phyloP scores from a whole-genome alignment of 2,888 invertebrate genomes.

The Plebejus anna region DNA sequence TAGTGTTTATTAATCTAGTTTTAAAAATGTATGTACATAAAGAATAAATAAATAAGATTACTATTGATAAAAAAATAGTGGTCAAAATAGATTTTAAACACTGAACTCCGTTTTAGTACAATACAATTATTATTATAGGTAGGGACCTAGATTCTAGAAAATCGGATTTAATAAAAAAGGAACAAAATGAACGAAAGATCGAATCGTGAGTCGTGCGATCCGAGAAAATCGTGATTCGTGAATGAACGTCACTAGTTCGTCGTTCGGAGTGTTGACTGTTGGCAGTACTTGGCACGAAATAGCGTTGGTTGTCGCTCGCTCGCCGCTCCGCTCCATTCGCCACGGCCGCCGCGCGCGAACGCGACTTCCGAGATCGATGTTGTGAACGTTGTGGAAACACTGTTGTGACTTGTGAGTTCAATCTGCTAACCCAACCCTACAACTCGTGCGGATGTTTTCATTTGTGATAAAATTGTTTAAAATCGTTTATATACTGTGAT shows the following conservation, averaged over 20 bases:
- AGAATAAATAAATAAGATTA: too few species aligned
- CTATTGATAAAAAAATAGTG: too few species aligned
- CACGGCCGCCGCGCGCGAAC: conserved; percentile 46
- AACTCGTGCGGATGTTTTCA: conserved; percentile 59
- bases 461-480: conserved; percentile 42
- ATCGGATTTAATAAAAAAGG: background rate
- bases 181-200: conserved; percentile 32
- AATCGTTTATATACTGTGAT: conserved; percentile 42
- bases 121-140: too few species aligned
- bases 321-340: conserved; percentile 45
- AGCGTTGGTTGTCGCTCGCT: conserved; percentile 30
- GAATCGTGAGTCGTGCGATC: conserved; percentile 36
- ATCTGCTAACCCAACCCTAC: conserved; percentile 51
- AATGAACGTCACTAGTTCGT: conserved; percentile 39
- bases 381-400: conserved; percentile 50
- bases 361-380: conserved; percentile 61
- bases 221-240: conserved; percentile 35
- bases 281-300: conserved; percentile 36
- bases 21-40: too few species aligned
- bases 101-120: too few species aligned
- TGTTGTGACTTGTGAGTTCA: conserved; percentile 50
- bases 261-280: conserved; percentile 32
- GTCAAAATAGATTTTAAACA: too few species aligned
- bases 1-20: too few species aligned
- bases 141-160: too few species aligned